Evolutionary conservation across 2,888 invertebrate species (phyloP), one percentile per base, ranked within the genome.

Genomic region (Drosophila mimetica): DNA sequence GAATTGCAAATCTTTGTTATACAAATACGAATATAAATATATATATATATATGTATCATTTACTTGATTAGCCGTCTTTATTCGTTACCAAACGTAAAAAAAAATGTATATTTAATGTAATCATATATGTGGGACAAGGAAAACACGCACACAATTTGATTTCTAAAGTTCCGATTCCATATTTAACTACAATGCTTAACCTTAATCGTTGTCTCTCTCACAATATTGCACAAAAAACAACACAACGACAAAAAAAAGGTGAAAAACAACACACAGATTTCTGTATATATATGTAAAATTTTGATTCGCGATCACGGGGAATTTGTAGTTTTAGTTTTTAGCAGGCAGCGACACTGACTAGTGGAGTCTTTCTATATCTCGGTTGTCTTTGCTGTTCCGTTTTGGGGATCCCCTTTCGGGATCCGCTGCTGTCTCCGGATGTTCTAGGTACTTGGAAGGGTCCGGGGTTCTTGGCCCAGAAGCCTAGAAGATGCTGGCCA

Each of bases 401-500:
- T 28, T 9, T 14, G 20, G n/a, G 41, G 22, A 25, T 25, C 22
- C 41, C 2, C n/a, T n/a, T n/a, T 8, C 1, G 22, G n/a, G 42
- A 42, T 44, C 25, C 44, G 22, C 28, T 22, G 22, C 5, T n/a
- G 28, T 13, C 28, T 46, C 13, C 18, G 11, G 39, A 11, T 39
- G 16, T 16, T 55, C 54, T 32, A 50, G 53, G 53, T n/a, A 52
- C 28, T 53, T 53, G 53, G 48, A 47, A 47, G 53, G 53, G 41
- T 36, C 20, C 28, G 9, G 0, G n/a, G n/a, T n/a, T 28, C 22
- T 6, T 44, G 46, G 46, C n/a, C n/a, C n/a, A 4, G 25, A 30
- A 30, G 20, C 74, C 83, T 90, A 91, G 74, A 91, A 91, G 77
- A 91, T 91, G 82, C 90, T 91, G 14, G 91, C 91, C 66, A 91